Conservation (phyloP, 1,140 invertebrate genomes). For the Trachymyrmex septentrionalis region DNA sequence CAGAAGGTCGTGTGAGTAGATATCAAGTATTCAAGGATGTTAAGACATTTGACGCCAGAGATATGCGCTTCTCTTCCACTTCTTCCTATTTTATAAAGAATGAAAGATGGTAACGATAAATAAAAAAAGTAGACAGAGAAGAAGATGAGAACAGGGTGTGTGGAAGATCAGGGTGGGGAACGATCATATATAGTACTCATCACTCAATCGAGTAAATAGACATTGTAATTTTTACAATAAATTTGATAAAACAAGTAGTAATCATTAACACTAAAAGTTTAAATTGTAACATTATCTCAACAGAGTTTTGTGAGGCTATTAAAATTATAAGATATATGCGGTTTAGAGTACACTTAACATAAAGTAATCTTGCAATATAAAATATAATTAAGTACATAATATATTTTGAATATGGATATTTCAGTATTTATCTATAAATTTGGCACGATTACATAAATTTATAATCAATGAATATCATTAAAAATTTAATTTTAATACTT, state of each 20-base stretch:
- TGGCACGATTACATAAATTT: neutral
- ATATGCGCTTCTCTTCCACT: neutral
- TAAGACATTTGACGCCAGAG: neutral
- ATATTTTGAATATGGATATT: neutral
- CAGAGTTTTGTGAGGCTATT: neutral
- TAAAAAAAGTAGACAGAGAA: slow-evolving; percentile 1
- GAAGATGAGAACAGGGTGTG: slow-evolving; percentile 4
- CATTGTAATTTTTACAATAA: neutral
- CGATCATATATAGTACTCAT: neutral
- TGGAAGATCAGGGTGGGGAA: neutral
- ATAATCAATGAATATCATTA: neutral
- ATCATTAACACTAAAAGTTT: neutral
- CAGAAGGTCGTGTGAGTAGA: neutral
- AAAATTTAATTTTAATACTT: neutral
- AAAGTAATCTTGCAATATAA: neutral
- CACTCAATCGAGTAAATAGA: neutral
- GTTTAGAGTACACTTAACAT: neutral
- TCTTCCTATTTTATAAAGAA: slow-evolving; percentile 5
- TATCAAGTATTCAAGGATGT: slow-evolving; percentile 19
- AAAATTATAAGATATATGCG: neutral
- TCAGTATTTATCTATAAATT: neutral
- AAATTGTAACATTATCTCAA: neutral
- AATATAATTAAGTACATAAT: neutral
- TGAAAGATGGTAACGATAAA: neutral
- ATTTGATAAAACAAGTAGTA: neutral